Evolutionary conservation across 2,888 invertebrate species (phyloP).

Genomic region (Anarsia innoxiella): DNA sequence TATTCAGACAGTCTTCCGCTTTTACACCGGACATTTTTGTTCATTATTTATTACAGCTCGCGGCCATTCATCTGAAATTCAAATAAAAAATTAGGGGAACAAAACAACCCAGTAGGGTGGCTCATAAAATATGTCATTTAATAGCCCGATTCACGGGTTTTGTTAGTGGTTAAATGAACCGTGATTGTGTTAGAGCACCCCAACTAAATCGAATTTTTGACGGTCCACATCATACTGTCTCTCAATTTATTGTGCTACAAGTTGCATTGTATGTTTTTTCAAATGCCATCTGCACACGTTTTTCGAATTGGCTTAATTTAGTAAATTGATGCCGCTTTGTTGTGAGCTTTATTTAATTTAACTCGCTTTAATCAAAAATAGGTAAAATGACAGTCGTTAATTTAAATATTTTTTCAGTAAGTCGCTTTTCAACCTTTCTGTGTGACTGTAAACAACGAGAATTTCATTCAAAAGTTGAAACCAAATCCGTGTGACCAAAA

Average conservation of each 20-base stretch:
- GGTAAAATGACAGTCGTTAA: too few species aligned
- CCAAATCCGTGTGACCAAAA: too few species aligned
- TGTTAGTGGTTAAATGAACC: constrained; percentile 62
- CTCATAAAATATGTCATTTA: not conserved
- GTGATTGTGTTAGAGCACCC: constrained; percentile 56
- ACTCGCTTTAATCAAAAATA: too few species aligned
- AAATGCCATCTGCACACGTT: too few species aligned
- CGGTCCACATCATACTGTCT: constrained; percentile 30
- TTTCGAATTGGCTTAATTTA: too few species aligned
- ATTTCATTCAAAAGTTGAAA: too few species aligned
- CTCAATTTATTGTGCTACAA: constrained; percentile 37
- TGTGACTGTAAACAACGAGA: too few species aligned
- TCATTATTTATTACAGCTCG: constrained; percentile 40
- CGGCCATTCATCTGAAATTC: constrained; percentile 10
- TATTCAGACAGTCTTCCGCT: constrained; percentile 62
- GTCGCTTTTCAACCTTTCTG: too few species aligned
- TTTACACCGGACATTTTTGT: constrained; percentile 56
- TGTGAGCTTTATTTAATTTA: too few species aligned
- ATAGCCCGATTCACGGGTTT: constrained; percentile 26
- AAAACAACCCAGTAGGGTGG: not conserved
- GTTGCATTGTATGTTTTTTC: too few species aligned
- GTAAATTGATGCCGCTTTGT: too few species aligned
- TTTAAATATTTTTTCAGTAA: too few species aligned
- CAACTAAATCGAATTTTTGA: constrained; percentile 56
- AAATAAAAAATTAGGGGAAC: not conserved